Evolutionary conservation across 2,797 vertebrate genomes (phyloP).

Genomic region (Cuculus canorus): DNA sequence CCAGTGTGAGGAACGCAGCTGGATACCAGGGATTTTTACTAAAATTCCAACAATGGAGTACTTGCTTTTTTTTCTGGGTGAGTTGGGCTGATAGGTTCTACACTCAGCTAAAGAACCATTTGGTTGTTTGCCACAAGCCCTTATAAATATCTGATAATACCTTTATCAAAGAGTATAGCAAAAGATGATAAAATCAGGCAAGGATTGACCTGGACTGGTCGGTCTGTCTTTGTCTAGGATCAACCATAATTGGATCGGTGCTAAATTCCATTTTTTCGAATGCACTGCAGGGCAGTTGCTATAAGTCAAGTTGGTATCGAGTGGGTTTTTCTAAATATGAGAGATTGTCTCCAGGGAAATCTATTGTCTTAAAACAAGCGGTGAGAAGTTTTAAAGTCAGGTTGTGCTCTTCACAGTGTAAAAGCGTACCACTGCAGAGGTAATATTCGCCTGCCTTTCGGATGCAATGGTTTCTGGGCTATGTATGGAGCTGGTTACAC

Average conservation of each 20-base stretch:
- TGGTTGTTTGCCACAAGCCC: background rate
- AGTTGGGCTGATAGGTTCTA: background rate
- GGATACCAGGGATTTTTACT: background rate
- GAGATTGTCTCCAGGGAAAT: background rate
- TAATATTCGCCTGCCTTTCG: background rate
- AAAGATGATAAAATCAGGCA: background rate
- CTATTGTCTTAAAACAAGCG: background rate
- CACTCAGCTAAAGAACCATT: background rate
- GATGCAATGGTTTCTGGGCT: background rate
- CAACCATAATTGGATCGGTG: background rate
- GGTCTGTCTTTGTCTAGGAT: background rate
- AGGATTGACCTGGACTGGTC: background rate
- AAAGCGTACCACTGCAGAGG: background rate
- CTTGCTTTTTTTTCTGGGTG: background rate
- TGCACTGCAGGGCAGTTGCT: background rate
- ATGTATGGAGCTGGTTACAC: rapidly evolving
- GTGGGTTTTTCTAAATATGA: background rate
- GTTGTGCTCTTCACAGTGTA: background rate
- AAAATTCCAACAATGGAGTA: background rate
- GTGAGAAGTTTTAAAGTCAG: background rate
- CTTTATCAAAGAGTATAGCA: background rate
- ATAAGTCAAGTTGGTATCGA: constrained; percentile 7
- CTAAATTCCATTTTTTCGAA: background rate
- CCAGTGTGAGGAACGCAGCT: background rate
- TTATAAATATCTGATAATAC: background rate